Evolutionary conservation across 2,113 vertebrate species (phyloP).

Genomic region (Tragelaphus scriptus): DNA sequence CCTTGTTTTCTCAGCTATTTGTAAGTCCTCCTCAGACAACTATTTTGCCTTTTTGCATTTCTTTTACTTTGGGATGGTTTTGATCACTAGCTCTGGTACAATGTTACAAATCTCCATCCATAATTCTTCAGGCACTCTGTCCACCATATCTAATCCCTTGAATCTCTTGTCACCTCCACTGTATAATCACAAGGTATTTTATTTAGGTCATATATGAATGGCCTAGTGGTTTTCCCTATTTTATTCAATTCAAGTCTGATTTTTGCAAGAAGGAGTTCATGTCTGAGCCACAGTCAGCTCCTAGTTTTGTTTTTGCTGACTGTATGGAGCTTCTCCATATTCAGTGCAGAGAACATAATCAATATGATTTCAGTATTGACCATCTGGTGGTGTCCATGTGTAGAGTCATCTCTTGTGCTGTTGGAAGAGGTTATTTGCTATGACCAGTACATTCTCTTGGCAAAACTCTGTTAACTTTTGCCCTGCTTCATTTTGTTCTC

Average conservation of each 20-base stretch:
- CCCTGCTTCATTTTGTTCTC: not conserved
- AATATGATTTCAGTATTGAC: not conserved
- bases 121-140: not conserved
- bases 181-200: not conserved
- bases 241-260: not conserved
- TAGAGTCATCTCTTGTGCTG: not conserved
- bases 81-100: not conserved
- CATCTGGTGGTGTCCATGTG: not conserved
- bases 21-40: not conserved
- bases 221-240: not conserved
- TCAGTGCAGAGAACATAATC: not conserved
- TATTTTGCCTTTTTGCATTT: not conserved
- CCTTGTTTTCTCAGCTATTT: not conserved
- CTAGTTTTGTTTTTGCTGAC: not conserved
- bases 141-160: not conserved
- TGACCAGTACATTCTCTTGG: not conserved
- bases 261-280: not conserved
- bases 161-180: not conserved
- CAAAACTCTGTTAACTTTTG: not conserved
- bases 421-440: not conserved
- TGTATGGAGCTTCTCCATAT: not conserved
- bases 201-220: not conserved
- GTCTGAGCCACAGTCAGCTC: not conserved
- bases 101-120: not conserved
- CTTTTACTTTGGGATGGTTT: not conserved